Base-by-base conservation (phyloP, 2,113 vertebrate species). In the Spermophilus dauricus region DNA sequence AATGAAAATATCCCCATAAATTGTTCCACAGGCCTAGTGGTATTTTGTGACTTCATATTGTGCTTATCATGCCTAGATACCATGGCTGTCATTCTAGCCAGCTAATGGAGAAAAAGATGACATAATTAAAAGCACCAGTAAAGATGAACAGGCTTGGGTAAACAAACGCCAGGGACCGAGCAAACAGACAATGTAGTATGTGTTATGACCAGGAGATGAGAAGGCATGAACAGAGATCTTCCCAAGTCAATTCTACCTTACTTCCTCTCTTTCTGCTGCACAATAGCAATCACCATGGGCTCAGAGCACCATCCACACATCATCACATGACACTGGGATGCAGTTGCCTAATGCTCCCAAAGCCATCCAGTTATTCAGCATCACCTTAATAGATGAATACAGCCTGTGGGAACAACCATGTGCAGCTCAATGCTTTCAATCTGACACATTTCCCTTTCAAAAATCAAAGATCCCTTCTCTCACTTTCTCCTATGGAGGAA, bases 151-250 rank as follows among this genome's bases (percentile, higher is more conserved):
- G 83, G 12, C 58, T 58, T 4, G 16, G 30, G 45, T 48, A 73
- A 28, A 42, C 48, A 53, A 5, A 61, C 24, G 37, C 72, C 45
- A 51, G n/a, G 81, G 92, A 72, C 16, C 58, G n/a, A 58, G 67
- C 37, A 45, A 81, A 94, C 18, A 24, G 3, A 30, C 9, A 7
- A 6, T 6, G 12, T 22, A 5, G 30, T 61, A 20, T 18, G 30
- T 34, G 39, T 83, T 18, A 14, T 28, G 73, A 58, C 14, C 13
- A 0, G 32, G 39, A 61, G 18, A 4, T 1, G 24, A 32, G 16
- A 20, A 67, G 22, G 56, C 10, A 2, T 53, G 24, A 0, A 4
- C 8, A 26, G 39, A 18, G 10, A 8, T 4, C 28, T 1, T 0
- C 42, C 1, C 3, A 3, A 4, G 34, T 78, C 39, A 34, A 34